Percentiles rank a stretch among this genome's conserved stretches.
Conservation (phyloP, 2,797 vertebrate genomes). For the Pangasius krempfi region DNA sequence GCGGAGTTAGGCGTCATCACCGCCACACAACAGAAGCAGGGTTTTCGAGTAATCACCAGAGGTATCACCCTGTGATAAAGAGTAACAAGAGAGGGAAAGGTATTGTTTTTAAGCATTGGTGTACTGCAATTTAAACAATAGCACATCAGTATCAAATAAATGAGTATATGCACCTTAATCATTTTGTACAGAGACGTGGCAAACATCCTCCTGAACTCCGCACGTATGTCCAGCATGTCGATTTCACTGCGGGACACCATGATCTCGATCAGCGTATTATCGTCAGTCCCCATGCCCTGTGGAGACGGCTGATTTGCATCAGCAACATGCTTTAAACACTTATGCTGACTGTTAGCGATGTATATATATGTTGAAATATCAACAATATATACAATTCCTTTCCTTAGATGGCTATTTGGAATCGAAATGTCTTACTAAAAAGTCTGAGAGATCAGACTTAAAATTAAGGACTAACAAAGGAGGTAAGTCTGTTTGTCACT, state of each 20-base stretch:
- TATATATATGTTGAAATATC: background rate
- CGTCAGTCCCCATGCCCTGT: constrained; percentile 88
- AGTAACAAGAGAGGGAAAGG: constrained; percentile 32
- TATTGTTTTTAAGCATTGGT: background rate
- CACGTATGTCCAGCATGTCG: constrained; percentile 88
- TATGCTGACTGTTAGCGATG: background rate
- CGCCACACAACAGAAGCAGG: constrained; percentile 86
- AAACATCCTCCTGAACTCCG: constrained; percentile 83
- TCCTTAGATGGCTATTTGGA: background rate
- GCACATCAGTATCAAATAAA: too few relatives aligned
- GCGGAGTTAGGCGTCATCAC: constrained; percentile 78
- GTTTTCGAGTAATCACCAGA: constrained; percentile 88
- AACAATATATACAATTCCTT: background rate
- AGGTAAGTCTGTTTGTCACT: background rate
- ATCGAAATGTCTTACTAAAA: background rate
- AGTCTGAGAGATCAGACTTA: background rate
- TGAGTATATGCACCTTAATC: constrained; percentile 79
- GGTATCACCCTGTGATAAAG: constrained; percentile 81
- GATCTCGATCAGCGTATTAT: constrained; percentile 87
- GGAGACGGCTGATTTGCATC: constrained; percentile 6
- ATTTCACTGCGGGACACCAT: constrained; percentile 89
- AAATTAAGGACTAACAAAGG: background rate
- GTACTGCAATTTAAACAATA: background rate
- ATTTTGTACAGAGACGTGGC: constrained; percentile 84
- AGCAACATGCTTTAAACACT: background rate